These are phyloP conservation scores for Ips nitidus DNA, from an alignment of 1,140 invertebrate genomes.

Conservation along the genomic window DNA sequence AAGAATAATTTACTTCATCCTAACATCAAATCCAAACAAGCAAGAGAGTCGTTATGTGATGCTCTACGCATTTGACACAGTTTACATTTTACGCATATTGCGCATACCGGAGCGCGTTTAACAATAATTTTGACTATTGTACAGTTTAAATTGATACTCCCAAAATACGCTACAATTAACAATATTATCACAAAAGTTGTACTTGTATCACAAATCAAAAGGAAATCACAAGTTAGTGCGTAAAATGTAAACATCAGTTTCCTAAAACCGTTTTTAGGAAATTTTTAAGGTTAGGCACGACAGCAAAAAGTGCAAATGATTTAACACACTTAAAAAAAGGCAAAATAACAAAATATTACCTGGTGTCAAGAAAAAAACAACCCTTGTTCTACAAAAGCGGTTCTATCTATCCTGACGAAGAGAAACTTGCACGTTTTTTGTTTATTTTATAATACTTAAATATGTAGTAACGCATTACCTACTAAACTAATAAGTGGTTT, in stretches of 20 bases:
- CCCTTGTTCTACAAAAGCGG: constrained; percentile 12
- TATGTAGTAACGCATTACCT: constrained; percentile 45
- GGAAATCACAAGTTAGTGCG: constrained; percentile 25
- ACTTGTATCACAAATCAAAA: constrained; percentile 36
- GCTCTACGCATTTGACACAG: constrained; percentile 25
- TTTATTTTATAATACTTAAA: constrained; percentile 39
- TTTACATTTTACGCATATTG: constrained; percentile 31
- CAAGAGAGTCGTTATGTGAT: constrained; percentile 38
- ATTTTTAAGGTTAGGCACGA: too few species aligned
- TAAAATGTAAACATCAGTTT: constrained; percentile 35
- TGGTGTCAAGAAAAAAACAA: constrained; percentile 8
- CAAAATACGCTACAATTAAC: constrained; percentile 35
- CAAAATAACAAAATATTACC: constrained; percentile 4
- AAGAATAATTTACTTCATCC: constrained; percentile 34
- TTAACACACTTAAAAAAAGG: too few species aligned
- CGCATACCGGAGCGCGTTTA: too few species aligned
- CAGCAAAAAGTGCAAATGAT: too few species aligned
- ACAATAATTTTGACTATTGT: too few species aligned
- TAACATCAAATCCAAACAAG: constrained; percentile 35
- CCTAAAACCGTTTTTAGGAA: too few species aligned
- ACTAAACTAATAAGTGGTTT: constrained; percentile 39
- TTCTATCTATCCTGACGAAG: constrained; percentile 19
- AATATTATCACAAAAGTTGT: constrained; percentile 38
- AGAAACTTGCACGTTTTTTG: constrained; percentile 36
- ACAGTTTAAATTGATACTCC: neutral